Conservation (phyloP, 2,888 invertebrate species). For the Diarsia dahlii region DNA sequence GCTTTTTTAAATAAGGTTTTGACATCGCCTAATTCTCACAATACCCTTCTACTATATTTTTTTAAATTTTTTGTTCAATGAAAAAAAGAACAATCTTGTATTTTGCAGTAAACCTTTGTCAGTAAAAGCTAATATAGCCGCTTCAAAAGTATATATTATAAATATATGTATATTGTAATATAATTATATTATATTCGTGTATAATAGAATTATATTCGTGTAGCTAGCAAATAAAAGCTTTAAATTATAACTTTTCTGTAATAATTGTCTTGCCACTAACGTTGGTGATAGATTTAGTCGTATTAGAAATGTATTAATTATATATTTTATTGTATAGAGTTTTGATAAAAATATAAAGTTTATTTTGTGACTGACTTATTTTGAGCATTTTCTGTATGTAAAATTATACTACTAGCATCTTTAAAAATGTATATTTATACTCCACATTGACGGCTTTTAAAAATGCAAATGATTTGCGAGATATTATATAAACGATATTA, state of each 20-base stretch:
- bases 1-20: neutral
- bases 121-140: no score
- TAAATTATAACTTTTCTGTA: conserved; percentile 55
- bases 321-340: neutral
- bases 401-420: neutral
- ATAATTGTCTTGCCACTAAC: conserved; percentile 60
- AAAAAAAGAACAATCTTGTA: no score
- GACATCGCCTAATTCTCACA: neutral
- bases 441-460: neutral
- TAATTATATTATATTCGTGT: neutral
- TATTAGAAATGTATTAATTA: conserved; percentile 1
- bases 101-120: neutral
- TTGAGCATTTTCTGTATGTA: neutral
- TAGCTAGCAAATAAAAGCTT: conserved; percentile 62
- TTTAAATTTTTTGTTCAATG: no score
- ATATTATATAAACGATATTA: conserved; percentile 49
- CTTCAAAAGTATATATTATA: neutral
- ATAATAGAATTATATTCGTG: neutral
- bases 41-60: neutral
- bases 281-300: conserved; percentile 38
- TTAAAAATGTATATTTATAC: neutral
- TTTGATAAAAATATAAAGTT: neutral
- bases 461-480: conserved; percentile 15
- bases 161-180: neutral
- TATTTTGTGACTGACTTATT: neutral